Conservation (phyloP, 2,888 invertebrate species). For the Nephrocerus scutellatus region DNA sequence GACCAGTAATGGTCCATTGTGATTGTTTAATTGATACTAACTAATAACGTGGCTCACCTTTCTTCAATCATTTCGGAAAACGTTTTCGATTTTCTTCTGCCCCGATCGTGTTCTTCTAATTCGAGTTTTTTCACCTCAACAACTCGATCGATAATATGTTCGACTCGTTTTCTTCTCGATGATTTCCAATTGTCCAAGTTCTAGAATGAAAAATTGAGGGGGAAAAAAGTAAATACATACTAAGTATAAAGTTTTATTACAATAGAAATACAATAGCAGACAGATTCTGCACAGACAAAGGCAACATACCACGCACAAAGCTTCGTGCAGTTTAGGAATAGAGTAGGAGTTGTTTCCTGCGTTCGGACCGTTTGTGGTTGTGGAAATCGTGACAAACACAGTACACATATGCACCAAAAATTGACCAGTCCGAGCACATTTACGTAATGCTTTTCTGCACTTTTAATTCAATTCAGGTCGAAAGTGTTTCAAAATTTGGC, state of each 20-base stretch:
- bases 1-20: too few species aligned
- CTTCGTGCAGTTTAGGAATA: too few species aligned
- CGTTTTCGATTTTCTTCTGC: constrained; percentile 77
- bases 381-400: too few species aligned
- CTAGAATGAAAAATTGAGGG: constrained; percentile 48
- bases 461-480: too few species aligned
- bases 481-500: too few species aligned
- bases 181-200: constrained; percentile 93
- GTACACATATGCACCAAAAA: too few species aligned
- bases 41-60: constrained; percentile 54
- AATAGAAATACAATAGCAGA: constrained; percentile 7
- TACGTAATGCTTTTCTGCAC: too few species aligned
- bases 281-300: constrained; percentile 6
- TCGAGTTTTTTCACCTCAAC: constrained; percentile 84
- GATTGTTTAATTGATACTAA: too few species aligned
- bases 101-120: constrained; percentile 65
- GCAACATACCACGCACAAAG: too few species aligned
- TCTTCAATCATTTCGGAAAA: constrained; percentile 93
- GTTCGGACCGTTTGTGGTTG: too few species aligned
- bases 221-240: not conserved
- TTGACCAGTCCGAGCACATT: too few species aligned
- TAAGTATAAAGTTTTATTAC: constrained; percentile 2
- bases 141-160: constrained; percentile 82
- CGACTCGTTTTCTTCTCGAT: constrained; percentile 83
- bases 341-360: too few species aligned